Conservation (phyloP, 2,888 invertebrate genomes). For the Archips crataeganus region DNA sequence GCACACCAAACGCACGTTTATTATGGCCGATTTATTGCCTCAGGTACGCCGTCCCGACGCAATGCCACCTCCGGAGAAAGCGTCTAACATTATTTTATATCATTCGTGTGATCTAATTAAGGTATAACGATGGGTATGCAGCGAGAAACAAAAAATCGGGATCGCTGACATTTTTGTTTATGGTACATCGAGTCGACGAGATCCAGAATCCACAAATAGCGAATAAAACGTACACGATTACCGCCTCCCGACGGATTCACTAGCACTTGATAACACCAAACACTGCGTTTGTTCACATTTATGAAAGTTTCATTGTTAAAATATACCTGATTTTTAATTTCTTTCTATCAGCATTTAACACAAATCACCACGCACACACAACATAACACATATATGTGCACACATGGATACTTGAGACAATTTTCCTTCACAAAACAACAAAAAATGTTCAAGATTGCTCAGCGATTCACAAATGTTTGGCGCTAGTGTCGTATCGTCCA, state of each 20-base stretch:
- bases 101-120: conserved; percentile 84
- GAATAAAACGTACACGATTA: conserved; percentile 84
- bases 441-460: conserved; percentile 46
- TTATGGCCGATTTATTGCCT: conserved; percentile 80
- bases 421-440: conserved; percentile 45
- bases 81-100: conserved; percentile 80
- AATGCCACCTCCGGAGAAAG: conserved; percentile 70
- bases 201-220: conserved; percentile 85
- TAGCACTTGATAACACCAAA: conserved; percentile 83
- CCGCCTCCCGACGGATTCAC: conserved; percentile 84
- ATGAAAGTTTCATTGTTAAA: conserved; percentile 82
- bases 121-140: conserved; percentile 82
- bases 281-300: conserved; percentile 81
- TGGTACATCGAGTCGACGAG: conserved; percentile 82
- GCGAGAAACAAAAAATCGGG: conserved; percentile 85
- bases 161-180: conserved; percentile 87
- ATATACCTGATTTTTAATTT: conserved; percentile 82
- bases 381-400: conserved; percentile 81
- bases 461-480: conserved; percentile 45
- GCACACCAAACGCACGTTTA: conserved; percentile 83
- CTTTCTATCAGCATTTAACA: conserved; percentile 84
- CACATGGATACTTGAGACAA: conserved; percentile 56
- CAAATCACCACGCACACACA: conserved; percentile 87
- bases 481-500: conserved; percentile 44
- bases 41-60: conserved; percentile 63